Conservation (phyloP, 2,113 vertebrate species). For the Hoplias malabaricus region DNA sequence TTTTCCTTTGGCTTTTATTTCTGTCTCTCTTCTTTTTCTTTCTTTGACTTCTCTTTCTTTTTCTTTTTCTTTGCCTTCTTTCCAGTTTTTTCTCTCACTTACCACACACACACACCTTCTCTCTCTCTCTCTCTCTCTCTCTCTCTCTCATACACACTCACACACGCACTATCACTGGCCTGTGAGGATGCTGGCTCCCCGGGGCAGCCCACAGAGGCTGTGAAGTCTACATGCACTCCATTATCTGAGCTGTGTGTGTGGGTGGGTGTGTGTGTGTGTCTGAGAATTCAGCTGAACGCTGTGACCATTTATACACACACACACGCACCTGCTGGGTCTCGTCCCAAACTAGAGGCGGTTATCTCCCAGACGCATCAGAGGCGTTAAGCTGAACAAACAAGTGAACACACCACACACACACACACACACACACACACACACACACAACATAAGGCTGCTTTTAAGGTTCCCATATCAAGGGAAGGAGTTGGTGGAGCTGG, state of each 20-base stretch:
- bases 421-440: slow-evolving; percentile 37
- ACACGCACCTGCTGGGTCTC: slow-evolving; percentile 51
- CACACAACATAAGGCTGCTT: slow-evolving; percentile 34
- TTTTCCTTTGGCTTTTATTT: no score
- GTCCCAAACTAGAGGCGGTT: slow-evolving; percentile 46
- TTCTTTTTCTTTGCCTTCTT: background rate
- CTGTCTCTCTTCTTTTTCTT: background rate
- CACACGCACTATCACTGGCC: slow-evolving; percentile 52
- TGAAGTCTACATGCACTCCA: slow-evolving; percentile 66
- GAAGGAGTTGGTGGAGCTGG: slow-evolving; percentile 53
- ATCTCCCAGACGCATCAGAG: slow-evolving; percentile 58
- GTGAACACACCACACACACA: slow-evolving; percentile 18
- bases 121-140: background rate
- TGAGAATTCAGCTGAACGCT: slow-evolving; percentile 43
- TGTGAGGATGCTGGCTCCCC: slow-evolving; percentile 57
- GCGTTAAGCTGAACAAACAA: slow-evolving; percentile 52
- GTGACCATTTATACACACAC: slow-evolving; percentile 53
- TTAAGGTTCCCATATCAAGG: slow-evolving; percentile 58
- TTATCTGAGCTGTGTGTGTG: slow-evolving; percentile 50
- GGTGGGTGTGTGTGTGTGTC: background rate
- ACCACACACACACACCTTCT: background rate
- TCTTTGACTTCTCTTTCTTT: background rate
- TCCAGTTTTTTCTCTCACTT: background rate
- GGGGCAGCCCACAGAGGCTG: slow-evolving; percentile 61
- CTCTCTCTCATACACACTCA: slow-evolving; percentile 38